Evolutionary conservation across 2,113 vertebrate genomes (phyloP).

Genomic region (Syngnathus scovelli): DNA sequence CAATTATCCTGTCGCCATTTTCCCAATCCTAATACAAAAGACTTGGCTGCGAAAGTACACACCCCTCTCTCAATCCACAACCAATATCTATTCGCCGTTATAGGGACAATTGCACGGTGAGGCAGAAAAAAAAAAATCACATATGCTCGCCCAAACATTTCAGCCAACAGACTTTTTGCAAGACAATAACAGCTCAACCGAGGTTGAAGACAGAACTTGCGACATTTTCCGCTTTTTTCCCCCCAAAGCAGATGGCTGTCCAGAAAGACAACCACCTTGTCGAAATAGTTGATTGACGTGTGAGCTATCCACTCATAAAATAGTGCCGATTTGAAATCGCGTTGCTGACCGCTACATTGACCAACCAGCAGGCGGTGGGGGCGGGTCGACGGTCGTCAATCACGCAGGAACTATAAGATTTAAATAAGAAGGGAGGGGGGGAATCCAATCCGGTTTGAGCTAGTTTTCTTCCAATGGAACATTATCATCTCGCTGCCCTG

Average conservation of each 20-base stretch:
- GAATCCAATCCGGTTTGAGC: conserved; percentile 85
- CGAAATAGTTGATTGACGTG: conserved; percentile 57
- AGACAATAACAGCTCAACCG: not conserved
- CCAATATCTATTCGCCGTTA: not conserved
- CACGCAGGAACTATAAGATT: conserved; percentile 66
- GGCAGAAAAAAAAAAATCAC: not conserved
- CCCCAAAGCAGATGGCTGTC: conserved; percentile 34
- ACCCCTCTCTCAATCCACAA: conserved; percentile 23
- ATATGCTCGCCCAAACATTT: not conserved
- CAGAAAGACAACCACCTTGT: conserved; percentile 37
- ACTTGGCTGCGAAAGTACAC: conserved; percentile 30
- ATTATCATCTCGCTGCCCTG: conserved; percentile 70
- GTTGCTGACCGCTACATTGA: conserved; percentile 21
- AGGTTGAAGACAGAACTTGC: conserved; percentile 6
- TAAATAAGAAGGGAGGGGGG: conserved; percentile 64
- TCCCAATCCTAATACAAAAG: conserved; percentile 54
- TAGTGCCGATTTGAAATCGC: conserved; percentile 65
- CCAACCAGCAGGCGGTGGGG: conserved; percentile 58
- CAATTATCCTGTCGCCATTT: conserved; percentile 64
- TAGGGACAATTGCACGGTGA: not conserved
- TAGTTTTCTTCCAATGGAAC: conserved; percentile 79
- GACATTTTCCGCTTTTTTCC: conserved; percentile 20
- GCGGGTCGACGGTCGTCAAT: conserved; percentile 42
- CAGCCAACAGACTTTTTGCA: not conserved
- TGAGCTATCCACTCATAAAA: conserved; percentile 50